A percentile compares a stretch with the other conserved stretches of the same genome.
phyloP scores from a whole-genome alignment of 2,888 invertebrate genomes.

The Diaphora mendica region DNA sequence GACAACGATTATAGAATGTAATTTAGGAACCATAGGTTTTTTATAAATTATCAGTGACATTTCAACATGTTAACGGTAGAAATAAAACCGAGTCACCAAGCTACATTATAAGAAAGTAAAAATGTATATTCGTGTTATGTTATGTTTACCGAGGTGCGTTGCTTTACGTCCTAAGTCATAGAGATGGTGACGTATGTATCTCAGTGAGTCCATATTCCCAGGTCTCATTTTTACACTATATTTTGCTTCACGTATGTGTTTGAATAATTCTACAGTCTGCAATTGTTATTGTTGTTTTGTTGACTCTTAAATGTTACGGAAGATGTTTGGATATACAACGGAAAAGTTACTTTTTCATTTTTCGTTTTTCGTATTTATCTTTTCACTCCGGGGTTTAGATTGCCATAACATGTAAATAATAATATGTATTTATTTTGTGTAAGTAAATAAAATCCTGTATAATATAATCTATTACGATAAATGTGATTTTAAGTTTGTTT shows the following conservation, averaged over 20 bases:
- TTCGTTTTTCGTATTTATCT: background rate
- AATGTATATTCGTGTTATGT: background rate
- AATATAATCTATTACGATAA: no score
- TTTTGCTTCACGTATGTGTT: slow-evolving; percentile 63
- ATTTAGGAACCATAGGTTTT: background rate
- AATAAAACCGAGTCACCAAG: no score
- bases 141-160: background rate
- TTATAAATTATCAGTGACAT: background rate
- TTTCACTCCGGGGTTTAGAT: no score
- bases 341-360: background rate
- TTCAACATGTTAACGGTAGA: no score
- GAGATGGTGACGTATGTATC: slow-evolving; percentile 50
- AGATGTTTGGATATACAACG: background rate
- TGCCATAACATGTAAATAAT: no score
- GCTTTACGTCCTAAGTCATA: slow-evolving; percentile 40
- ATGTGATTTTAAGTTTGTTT: no score
- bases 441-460: no score
- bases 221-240: slow-evolving; percentile 66
- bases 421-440: no score
- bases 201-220: slow-evolving; percentile 62
- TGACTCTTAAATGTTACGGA: slow-evolving; percentile 11
- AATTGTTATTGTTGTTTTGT: slow-evolving; percentile 29
- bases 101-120: background rate
- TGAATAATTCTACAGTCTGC: slow-evolving; percentile 47
- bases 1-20: no score